Evolutionary conservation across 1,140 invertebrate genomes (phyloP).

Genomic region (Solenopsis fugax): DNA sequence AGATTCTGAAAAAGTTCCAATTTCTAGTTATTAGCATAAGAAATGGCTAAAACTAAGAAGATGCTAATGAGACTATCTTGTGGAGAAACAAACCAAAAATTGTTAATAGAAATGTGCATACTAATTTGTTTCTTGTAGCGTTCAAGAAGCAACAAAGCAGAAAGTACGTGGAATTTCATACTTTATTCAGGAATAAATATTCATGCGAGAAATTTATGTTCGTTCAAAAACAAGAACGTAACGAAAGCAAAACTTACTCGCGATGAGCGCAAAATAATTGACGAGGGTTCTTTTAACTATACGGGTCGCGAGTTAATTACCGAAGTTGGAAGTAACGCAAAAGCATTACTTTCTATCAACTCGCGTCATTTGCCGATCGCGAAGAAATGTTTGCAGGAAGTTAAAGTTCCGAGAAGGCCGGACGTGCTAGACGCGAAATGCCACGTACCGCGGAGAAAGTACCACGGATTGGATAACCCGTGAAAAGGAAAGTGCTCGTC

Average conservation of each 20-base stretch:
- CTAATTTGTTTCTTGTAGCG: slow-evolving; percentile 1
- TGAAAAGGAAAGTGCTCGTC: slow-evolving; percentile 82
- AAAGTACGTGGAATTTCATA: too few relatives aligned
- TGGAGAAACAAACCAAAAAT: neutral
- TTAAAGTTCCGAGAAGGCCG: neutral
- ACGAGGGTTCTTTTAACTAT: neutral
- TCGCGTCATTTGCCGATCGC: neutral
- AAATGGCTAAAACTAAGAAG: neutral
- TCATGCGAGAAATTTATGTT: neutral
- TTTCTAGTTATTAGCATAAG: neutral
- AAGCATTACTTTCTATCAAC: neutral
- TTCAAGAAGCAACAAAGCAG: too few relatives aligned
- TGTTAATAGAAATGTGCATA: neutral
- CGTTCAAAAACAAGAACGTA: neutral
- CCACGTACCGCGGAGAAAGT: slow-evolving; percentile 78
- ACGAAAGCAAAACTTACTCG: too few relatives aligned
- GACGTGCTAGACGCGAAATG: neutral
- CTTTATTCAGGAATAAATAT: slow-evolving; percentile 5
- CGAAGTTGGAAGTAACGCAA: neutral
- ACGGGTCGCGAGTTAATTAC: neutral
- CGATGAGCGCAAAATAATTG: neutral
- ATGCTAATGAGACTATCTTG: slow-evolving; percentile 14
- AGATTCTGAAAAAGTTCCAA: neutral
- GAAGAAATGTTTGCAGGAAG: neutral
- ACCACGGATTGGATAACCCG: slow-evolving; percentile 79